Base-by-base conservation (phyloP, 2,113 vertebrate species). In the Dermatemys mawii region DNA sequence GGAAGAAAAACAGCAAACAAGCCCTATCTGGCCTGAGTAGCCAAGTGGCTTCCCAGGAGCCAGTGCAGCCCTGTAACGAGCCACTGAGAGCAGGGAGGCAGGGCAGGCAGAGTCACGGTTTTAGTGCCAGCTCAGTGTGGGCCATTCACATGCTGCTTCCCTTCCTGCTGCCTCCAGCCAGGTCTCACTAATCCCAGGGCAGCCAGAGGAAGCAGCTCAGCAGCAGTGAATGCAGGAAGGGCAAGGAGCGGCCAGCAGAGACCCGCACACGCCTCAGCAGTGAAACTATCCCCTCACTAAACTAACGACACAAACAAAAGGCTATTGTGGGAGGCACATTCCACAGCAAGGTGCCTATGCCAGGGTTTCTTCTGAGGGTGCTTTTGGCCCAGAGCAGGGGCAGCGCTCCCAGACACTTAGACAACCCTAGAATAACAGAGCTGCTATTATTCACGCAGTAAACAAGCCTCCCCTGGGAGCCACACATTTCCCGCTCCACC, bases 261-360 rank as follows among this genome's bases (percentile, higher is more conserved):
- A 51, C 80, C 5, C 1, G 4, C 92, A 93, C 53, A 3, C 26
- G 16, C 53, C 55, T 83, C 16, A 11, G 84, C 78, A 48, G 0
- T 17, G n/a, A 50, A 48, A 83, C 48, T 46, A 85, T 26, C 78
- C 32, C 0, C 2, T 46, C 55, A 49, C 32, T 78, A 92, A 89
- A 84, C 90, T 87, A 60, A 50, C 26, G n/a, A 49, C 53, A 57
- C 88, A 93, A 22, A 97, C 96, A 98, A 97, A 87, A 95, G 91
- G 86, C 87, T 94, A 97, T 90, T 96, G 96, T 97, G 81, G 93
- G 93, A 91, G 85, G 89, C 0, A 9, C 90, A 97, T 97, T 98
- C 96, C 98, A 96, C 89, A 96, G 93, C 91, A 87, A 96, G 96
- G 96, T 96, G 92, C 90, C 84, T 94, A 60, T 1, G 84, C 96